Evolutionary conservation across 53 echinoderm and acorn worm species (phyloP), one percentile per base, ranked within the genome.

Genomic region (Temnopleurus reevesii): DNA sequence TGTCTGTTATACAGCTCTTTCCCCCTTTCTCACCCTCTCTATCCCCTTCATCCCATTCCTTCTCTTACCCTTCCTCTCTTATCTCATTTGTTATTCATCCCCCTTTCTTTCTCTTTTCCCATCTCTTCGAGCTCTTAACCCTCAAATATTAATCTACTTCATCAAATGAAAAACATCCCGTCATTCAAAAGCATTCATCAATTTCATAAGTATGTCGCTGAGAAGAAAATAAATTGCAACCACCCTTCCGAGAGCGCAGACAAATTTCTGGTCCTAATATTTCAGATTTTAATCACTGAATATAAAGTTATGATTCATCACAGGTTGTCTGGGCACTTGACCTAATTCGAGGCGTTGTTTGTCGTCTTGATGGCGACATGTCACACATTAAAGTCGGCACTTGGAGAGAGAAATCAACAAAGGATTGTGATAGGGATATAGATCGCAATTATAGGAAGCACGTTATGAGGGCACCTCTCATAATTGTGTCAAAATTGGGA

Each of bases 331-430:
- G 8, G 41, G 71, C 71, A 71, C 38, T 71, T 38, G 71, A 71
- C 41, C 71, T 41, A 71, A 71, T 71, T 71, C 36, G 41, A 43
- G 0, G 71, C 79, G 79, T 49, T 27, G 79, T 49, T 79, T 79
- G 79, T 46, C 79, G 79, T 49, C 79, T 47, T 7, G 5, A 1
- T 47, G 79, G 79, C 79, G 49, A 79, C 79, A 47, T 43, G 26
- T 1, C 79, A 79, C 79, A 79, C 79, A 79, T 79, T 79, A 79
- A 46, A 46, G 49, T 49, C 79, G 79, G 46, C 49, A 27, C 49
- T 47, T 79, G 26, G 47, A 79, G 79, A 79, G 46, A 15, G 79
- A 49, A 28, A 47, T 79, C 79, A 79, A 79, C 79, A 79, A 79
- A 26, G 53, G 53, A 17, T 28, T 71, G 19, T 21, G 71, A 71